Base-by-base conservation (phyloP, 2,113 vertebrate species). In the Copsychus sechellarum region DNA sequence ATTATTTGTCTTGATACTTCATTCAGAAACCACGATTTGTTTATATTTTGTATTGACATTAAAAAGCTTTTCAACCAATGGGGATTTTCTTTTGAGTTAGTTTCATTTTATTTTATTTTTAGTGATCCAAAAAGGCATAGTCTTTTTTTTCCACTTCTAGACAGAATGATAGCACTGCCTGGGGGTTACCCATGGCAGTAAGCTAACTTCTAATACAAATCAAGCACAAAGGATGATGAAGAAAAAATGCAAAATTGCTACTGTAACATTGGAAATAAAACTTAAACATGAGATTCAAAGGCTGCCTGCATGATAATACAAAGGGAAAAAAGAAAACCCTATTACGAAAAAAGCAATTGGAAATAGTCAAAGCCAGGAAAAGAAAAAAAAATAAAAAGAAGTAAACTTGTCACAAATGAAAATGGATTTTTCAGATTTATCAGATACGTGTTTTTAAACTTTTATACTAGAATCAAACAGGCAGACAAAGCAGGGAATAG, bases 21-120 rank as follows among this genome's bases (percentile, higher is more conserved):
- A 90, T 91, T 95, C 96, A 96, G 53, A 97, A 94, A 94, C 74
- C 91, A 77, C 31, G 5, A 92, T 97, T 96, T 97, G 97, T 97
- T 97, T 97, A 92, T 96, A 88, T 96, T 97, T 96, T 96, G 92
- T 96, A 92, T 97, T 97, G 97, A 97, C 94, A 95, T 96, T 97
- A 87, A 92, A 87, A 92, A 96, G 53, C 84, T 96, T 96, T 93
- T 92, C 61, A 88, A 61, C 90, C 90, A 95, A 96, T 93, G 29
- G 31, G 40, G 19, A 15, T 87, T 94, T 93, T 79, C 61, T 86
- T 71, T 57, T 81, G 43, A 90, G 87, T 97, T 94, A 77, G 64
- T 94, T 97, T 94, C 28, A 79, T 93, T 97, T 96, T 94, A 91
- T 94, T 96, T 96, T 91, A 50, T 65, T 91, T 95, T 83, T 60